Base-by-base conservation (phyloP, 2,888 invertebrate species). In the Balanococcus diminutus region DNA sequence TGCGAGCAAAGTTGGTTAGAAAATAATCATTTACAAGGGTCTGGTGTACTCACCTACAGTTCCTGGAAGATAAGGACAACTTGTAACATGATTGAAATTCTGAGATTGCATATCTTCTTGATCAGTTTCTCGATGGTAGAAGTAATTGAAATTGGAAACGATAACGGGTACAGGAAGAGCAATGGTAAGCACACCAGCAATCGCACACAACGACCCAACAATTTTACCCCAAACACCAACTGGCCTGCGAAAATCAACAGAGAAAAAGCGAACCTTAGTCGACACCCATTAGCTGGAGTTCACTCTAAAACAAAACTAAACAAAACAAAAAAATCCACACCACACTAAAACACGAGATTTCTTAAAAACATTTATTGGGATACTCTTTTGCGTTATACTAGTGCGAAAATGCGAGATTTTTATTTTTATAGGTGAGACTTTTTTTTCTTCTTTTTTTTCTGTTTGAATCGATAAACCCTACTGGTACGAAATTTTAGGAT, bases 61-160 rank as follows among this genome's bases (percentile, higher is more conserved):
- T 91, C 97, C 97, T 91, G 97, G 97, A 91, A 97, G 93, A 92
- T 97, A 97, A 89, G 97, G 97, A 92, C 97, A 98, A 92, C 96
- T 96, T 91, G 97, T 97, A 91, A 97, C 97, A 91, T 97, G 97
- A 92, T 97, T 97, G 93, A 97, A 97, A 93, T 97, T 97, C 92
- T 97, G 97, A 90, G 97, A 97, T 93, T 98, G 98, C 97, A 97
- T 97, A 92, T 98, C 98, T 91, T 98, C 98, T 92, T 97, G 98
- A 92, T 98, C 98, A 89, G 98, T 98, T 93, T 99, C 98, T 89
- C 98, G 96, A 91, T 99, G 98, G 93, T 99, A 99, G 94, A 99
- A 99, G 93, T 99, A 99, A 92, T 99, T 99, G 95, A 99, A 99
- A 93, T 99, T 99, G 91, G 98, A 98, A 90, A 99, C 99, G 92